Evolutionary conservation across 2,888 invertebrate genomes (phyloP), one percentile per base, ranked within the genome.

Genomic region (Phyllotreta cruciferae): DNA sequence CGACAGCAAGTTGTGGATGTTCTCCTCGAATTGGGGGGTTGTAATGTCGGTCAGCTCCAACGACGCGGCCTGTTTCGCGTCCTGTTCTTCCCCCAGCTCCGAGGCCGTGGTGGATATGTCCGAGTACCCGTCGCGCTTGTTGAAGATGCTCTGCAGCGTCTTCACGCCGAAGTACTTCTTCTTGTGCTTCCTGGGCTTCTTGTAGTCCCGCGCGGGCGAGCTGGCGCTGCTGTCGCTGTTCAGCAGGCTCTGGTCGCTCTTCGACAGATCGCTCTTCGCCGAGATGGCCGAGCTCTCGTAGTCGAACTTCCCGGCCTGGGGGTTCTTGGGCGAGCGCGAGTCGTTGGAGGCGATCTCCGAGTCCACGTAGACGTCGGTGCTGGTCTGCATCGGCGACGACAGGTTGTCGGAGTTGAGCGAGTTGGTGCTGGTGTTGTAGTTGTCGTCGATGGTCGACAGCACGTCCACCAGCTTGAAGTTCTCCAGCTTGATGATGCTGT

Each of bases 131-230:
- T 79, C 80, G 64, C 78, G 78, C 62, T 78, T 80, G 66, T 77
- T 80, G 70, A 83, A 83, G 66, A 82, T 82, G 60, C 79, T 80
- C 53, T 81, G 81, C 14, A 81, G 69, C 3, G 82, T 80, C 72
- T 81, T 83, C 75, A 86, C 86, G 75, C 83, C 84, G 80, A 84
- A 82, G 44, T 82, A 77, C 66, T 78, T 79, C 81, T 85, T 80
- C 81, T 77, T 83, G 70, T 66, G 75, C 70, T 73, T 79, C 81
- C 74, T 75, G 45, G 84, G 82, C 34, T 79, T 72, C 62, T 81
- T 81, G 63, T 79, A 79, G 56, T 79, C 80, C 24, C 85, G 86
- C 56, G 86, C 82, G 7, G 87, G 86, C 67, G 86, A 86, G 70
- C 85, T 85, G 64, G 79, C 83, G 66, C 80, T 79, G 66, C 80